These are phyloP conservation scores for Crossaster papposus DNA, from an alignment of 53 echinoderm and acorn worm genomes.

Conservation along the genomic window DNA sequence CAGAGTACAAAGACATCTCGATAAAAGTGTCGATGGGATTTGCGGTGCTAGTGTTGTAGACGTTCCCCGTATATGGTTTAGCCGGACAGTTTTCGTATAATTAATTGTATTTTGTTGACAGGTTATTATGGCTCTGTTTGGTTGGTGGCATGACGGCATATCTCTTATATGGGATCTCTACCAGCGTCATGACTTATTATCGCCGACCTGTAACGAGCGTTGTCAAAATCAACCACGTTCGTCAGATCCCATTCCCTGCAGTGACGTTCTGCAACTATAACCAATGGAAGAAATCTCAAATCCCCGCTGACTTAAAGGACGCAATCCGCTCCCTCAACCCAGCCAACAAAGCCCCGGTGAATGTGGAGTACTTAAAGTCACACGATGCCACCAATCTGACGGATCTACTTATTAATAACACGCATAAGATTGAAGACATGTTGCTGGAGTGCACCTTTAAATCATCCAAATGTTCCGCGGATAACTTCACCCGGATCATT, in stretches of 20 bases:
- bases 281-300: conserved; percentile 53
- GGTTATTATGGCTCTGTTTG: conserved; percentile 56
- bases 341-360: not conserved
- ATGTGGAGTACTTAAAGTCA: not conserved
- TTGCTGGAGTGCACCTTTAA: conserved; percentile 61
- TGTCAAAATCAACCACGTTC: conserved; percentile 57
- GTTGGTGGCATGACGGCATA: conserved; percentile 38
- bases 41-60: too few species aligned
- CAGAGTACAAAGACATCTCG: too few species aligned
- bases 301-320: conserved; percentile 8
- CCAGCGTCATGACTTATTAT: conserved; percentile 41
- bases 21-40: too few species aligned
- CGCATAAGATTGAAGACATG: conserved; percentile 70
- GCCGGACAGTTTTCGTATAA: too few species aligned
- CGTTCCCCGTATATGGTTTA: too few species aligned
- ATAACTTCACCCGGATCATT: conserved; percentile 65
- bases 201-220: conserved; percentile 56
- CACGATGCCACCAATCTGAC: conserved; percentile 22
- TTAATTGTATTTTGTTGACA: not conserved
- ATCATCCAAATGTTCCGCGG: conserved; percentile 45
- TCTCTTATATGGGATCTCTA: conserved; percentile 42
- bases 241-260: conserved; percentile 57
- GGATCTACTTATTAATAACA: not conserved
- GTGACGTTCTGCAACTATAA: conserved; percentile 76
- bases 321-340: conserved; percentile 1